These are phyloP conservation scores for Columba livia DNA, from an alignment of 2,113 vertebrate species.

Conservation along the genomic window DNA sequence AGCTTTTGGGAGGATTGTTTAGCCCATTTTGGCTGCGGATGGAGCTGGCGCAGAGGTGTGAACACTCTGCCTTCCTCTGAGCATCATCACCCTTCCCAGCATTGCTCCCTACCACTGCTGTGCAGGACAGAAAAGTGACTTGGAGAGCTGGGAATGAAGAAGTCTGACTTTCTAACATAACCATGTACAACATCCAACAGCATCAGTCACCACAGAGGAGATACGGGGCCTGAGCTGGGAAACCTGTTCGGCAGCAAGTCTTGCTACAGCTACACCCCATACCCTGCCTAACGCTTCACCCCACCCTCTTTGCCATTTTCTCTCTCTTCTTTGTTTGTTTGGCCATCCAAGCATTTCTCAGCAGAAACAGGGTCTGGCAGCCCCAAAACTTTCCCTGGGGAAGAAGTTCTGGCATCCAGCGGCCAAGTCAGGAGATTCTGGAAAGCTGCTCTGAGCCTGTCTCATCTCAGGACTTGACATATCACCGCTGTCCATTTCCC, in stretches of 20 bases:
- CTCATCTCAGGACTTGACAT: constrained; percentile 50
- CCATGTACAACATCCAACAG: not conserved
- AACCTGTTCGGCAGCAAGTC: not conserved
- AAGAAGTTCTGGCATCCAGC: constrained; percentile 58
- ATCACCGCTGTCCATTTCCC: constrained; percentile 32
- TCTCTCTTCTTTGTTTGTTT: not conserved
- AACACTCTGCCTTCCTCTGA: not conserved
- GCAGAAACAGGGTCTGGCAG: not conserved
- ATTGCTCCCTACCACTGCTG: rapidly evolving
- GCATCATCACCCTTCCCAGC: not conserved
- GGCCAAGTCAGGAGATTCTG: constrained; percentile 44
- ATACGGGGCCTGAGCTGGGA: not conserved
- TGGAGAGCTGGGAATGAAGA: not conserved
- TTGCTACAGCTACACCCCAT: not conserved
- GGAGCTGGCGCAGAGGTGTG: not conserved
- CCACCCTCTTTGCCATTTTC: not conserved
- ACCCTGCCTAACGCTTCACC: rapidly evolving
- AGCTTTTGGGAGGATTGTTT: not conserved
- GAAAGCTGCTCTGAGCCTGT: constrained; percentile 56
- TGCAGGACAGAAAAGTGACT: rapidly evolving
- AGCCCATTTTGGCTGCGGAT: too few relatives aligned
- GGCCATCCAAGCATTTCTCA: not conserved
- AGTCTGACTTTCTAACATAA: not conserved
- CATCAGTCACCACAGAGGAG: rapidly evolving
- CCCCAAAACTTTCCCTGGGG: constrained; percentile 47